Evolutionary conservation across 2,113 vertebrate genomes (phyloP), one percentile per base, ranked within the genome.

Genomic region (Mesitornis unicolor): DNA sequence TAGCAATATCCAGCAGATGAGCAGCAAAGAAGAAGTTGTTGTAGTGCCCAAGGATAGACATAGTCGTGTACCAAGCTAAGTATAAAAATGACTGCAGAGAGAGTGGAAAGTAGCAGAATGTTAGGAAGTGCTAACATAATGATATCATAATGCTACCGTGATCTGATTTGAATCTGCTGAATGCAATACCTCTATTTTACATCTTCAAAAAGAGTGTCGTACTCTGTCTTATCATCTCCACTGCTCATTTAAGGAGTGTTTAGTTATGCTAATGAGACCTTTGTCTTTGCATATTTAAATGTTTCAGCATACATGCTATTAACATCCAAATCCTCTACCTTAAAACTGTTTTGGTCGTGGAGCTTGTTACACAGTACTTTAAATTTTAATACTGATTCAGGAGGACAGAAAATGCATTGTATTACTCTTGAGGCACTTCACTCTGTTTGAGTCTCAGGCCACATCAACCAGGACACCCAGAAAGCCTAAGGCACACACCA

Each of bases 1-100:
- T 99, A 29, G 99, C 99, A 12, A 99, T 99, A 92, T 99, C 99
- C 94, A 99, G 96, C 36, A 99, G 98, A 65, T 99, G 99, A 92
- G 99, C 99, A 54, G 99, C 99, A 40, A 99, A 99, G 98, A 99
- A 99, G 98, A 99, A 99, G 97, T 99, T 99, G 98, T 99, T 99
- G 98, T 99, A 99, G 97, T 99, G 99, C 35, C 99, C 99, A 80
- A 99, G 98, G 94, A 99, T 98, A 9, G 99, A 99, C 99, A 99
- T 99, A 80, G 99, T 99, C 6, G 99, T 99, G 92, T 99, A 99
- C 99, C 99, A 99, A 64, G 99, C 99, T 14, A 99, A 98, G 92
- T 99, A 99, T 69, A 99, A 97, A 97, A 99, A 99, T 2, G 99
- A 99, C 99, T 99, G 97, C 40, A 84, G 68, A 96, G 69, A 87